phyloP scores from a whole-genome alignment of 2,113 vertebrate genomes.

The Dinomys branickii region DNA sequence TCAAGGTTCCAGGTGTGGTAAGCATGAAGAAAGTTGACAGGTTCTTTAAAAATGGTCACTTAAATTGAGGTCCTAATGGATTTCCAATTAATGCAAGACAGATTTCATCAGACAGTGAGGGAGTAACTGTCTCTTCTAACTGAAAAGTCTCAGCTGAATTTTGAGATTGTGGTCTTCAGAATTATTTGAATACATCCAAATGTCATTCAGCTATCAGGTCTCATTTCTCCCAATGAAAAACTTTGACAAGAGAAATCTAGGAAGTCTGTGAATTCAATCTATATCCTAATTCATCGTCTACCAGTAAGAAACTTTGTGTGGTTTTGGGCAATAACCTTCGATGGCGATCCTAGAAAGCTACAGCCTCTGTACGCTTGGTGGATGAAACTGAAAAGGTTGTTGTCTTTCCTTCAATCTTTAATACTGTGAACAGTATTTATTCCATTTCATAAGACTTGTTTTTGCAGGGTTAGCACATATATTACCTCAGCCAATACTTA shows the following conservation, averaged over 20 bases:
- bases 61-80: constrained; percentile 25
- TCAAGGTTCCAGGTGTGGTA: neutral
- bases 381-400: neutral
- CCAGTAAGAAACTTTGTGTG: neutral
- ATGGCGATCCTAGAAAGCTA: neutral
- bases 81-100: constrained; percentile 34
- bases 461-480: neutral
- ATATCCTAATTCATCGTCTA: neutral
- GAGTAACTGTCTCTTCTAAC: neutral
- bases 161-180: neutral
- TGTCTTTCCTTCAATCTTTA: neutral
- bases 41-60: neutral
- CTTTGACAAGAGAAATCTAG: neutral
- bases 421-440: neutral
- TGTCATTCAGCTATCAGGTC: neutral
- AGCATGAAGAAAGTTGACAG: neutral
- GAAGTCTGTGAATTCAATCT: neutral
- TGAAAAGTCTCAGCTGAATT: neutral
- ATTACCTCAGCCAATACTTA: neutral
- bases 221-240: neutral
- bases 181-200: constrained; percentile 17
- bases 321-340: neutral
- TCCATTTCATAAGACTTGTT: accelerated
- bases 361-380: neutral
- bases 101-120: neutral